phyloP scores from a whole-genome alignment of 2,888 invertebrate species.

The Alitta virens region DNA sequence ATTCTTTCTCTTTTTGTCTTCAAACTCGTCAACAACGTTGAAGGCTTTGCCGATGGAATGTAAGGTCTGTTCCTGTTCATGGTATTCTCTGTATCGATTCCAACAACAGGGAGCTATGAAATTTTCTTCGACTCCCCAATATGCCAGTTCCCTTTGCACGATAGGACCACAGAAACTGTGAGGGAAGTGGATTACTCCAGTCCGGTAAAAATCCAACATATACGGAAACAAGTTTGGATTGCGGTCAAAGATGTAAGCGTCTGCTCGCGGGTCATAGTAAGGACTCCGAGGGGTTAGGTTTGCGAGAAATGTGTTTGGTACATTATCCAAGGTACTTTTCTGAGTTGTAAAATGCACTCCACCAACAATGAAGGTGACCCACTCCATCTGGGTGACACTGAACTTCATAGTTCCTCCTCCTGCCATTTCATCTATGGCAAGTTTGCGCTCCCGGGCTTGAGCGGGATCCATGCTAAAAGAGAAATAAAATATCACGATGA shows the following conservation, averaged over 20 bases:
- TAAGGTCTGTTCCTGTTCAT: constrained; percentile 17
- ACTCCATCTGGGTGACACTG: neutral
- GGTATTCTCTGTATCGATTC: constrained; percentile 12
- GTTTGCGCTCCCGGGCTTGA: too few relatives aligned
- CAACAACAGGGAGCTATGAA: constrained; percentile 35
- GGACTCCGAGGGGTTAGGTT: neutral
- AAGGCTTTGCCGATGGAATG: constrained; percentile 13
- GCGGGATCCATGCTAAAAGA: too few relatives aligned
- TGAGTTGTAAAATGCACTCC: constrained; percentile 8
- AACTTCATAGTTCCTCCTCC: too few relatives aligned
- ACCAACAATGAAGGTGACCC: constrained; percentile 11
- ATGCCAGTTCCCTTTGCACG: constrained; percentile 33
- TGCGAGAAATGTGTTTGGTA: constrained; percentile 3
- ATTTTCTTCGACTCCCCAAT: constrained; percentile 34
- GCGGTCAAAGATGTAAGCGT: constrained; percentile 10
- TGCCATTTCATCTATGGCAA: too few relatives aligned
- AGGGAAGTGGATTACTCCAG: constrained; percentile 35
- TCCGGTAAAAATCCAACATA: constrained; percentile 15
- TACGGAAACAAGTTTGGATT: constrained; percentile 14
- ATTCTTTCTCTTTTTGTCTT: neutral
- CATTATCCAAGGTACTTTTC: neutral
- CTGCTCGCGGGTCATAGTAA: neutral
- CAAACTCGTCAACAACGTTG: constrained; percentile 13
- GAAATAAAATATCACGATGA: too few relatives aligned
- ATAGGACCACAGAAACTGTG: constrained; percentile 30